These are phyloP conservation scores for Syngnathus rostellatus DNA, from an alignment of 2,797 vertebrate genomes.

Conservation along the genomic window DNA sequence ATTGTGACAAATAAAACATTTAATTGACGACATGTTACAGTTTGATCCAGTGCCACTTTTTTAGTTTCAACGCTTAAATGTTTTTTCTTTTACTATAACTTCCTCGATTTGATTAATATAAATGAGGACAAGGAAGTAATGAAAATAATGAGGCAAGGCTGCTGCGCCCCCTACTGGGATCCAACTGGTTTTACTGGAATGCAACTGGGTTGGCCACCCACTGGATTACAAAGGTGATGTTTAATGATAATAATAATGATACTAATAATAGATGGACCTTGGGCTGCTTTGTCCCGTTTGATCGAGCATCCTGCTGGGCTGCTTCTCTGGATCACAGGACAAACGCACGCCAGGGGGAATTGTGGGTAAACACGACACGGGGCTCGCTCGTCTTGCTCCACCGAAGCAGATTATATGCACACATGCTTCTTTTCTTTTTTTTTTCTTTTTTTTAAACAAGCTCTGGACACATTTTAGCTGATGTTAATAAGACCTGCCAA, in stretches of 20 bases:
- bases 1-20: background rate
- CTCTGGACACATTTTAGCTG: background rate
- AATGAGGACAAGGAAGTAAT: conserved; percentile 11
- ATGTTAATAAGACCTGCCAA: conserved; percentile 1
- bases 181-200: conserved; percentile 56
- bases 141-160: conserved; percentile 30
- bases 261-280: conserved; percentile 11
- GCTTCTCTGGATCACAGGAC: conserved; percentile 1
- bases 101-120: background rate
- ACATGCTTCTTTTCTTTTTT: conserved; percentile 1
- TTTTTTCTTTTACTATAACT: background rate
- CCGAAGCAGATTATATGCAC: conserved; percentile 15
- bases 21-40: background rate
- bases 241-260: background rate
- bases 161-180: conserved; percentile 65
- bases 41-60: background rate
- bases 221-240: conserved; percentile 10
- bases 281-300: conserved; percentile 18
- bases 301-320: conserved; percentile 19
- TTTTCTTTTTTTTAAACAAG: background rate
- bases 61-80: background rate
- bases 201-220: conserved; percentile 37
- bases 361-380: conserved; percentile 31
- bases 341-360: conserved; percentile 14
- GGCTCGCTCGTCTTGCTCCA: conserved; percentile 7